Percentiles rank a stretch among this genome's conserved stretches.
Evolutionary conservation across 2,797 vertebrate genomes (phyloP).

Genomic region (Yasuhikotakia modesta): DNA sequence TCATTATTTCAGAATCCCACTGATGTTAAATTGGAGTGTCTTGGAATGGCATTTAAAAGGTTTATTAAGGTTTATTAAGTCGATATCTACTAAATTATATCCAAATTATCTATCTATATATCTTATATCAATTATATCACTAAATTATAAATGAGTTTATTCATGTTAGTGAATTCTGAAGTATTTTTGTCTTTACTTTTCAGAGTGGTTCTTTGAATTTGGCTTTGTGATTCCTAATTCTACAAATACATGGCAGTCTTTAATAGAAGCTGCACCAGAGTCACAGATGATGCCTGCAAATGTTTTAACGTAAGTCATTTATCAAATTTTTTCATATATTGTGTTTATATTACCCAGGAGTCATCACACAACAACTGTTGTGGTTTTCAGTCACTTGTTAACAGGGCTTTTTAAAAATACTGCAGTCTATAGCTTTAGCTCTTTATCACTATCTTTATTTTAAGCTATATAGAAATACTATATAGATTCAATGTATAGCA

Average conservation of each 20-base stretch:
- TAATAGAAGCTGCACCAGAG: conserved; percentile 98
- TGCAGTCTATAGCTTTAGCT: too few species aligned
- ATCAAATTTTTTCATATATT: background rate
- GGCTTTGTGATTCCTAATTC: conserved; percentile 99
- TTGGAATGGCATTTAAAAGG: background rate
- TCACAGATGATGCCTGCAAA: conserved; percentile 99
- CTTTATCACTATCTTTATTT: too few species aligned
- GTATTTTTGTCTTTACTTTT: conserved; percentile 62
- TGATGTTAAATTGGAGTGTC: background rate
- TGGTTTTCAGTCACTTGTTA: background rate
- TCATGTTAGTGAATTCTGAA: background rate
- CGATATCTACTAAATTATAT: background rate
- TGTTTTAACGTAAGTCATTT: conserved; percentile 91
- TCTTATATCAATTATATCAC: too few species aligned
- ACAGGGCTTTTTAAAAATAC: too few species aligned
- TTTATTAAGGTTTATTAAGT: background rate
- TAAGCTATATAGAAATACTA: too few species aligned
- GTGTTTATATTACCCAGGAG: background rate
- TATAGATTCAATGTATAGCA: too few species aligned
- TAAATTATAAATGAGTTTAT: too few species aligned
- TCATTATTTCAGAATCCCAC: background rate
- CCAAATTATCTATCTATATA: too few species aligned
- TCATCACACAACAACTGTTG: too few species aligned
- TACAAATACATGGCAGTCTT: conserved; percentile 99
- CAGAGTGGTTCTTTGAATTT: conserved; percentile 99